Evolutionary conservation across 2,888 invertebrate species (phyloP).

Genomic region (Amphipoea oculea): DNA sequence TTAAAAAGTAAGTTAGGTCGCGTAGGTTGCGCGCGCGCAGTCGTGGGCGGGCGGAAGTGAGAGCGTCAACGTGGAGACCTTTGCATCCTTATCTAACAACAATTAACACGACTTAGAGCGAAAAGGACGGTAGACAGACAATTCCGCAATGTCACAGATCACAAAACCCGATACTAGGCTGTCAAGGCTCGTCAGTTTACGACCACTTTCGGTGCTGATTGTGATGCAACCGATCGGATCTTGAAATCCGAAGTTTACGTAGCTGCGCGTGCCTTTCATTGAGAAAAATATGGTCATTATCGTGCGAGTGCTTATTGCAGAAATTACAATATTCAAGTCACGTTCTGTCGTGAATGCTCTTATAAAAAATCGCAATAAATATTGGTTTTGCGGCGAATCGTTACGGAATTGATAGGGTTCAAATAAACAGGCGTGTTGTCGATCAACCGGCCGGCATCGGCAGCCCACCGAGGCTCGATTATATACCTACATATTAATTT

Average conservation of each 20-base stretch:
- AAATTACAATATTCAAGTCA: constrained; percentile 81
- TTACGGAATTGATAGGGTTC: constrained; percentile 76
- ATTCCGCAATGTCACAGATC: constrained; percentile 86
- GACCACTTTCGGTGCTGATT: constrained; percentile 86
- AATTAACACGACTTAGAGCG: constrained; percentile 72
- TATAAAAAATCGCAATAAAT: constrained; percentile 76
- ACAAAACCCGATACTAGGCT: constrained; percentile 77
- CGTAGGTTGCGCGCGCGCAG: constrained; percentile 83
- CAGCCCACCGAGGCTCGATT: constrained; percentile 51
- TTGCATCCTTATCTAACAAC: constrained; percentile 84
- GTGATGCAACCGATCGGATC: constrained; percentile 83
- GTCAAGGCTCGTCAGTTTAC: constrained; percentile 87
- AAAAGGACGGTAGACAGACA: constrained; percentile 77
- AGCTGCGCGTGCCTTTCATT: constrained; percentile 76
- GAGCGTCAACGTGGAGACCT: constrained; percentile 82
- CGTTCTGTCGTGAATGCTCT: constrained; percentile 72
- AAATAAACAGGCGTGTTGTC: constrained; percentile 76
- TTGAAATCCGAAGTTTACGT: constrained; percentile 74
- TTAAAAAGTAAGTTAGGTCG: constrained; percentile 83
- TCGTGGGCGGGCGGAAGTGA: constrained; percentile 90
- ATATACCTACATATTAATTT: constrained; percentile 62
- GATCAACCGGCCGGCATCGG: constrained; percentile 67
- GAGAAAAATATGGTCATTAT: constrained; percentile 80
- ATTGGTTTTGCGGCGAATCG: constrained; percentile 71
- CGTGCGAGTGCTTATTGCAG: constrained; percentile 74